Evolutionary conservation across 2,797 vertebrate genomes (phyloP).

Genomic region (Phalloptychus januarius): DNA sequence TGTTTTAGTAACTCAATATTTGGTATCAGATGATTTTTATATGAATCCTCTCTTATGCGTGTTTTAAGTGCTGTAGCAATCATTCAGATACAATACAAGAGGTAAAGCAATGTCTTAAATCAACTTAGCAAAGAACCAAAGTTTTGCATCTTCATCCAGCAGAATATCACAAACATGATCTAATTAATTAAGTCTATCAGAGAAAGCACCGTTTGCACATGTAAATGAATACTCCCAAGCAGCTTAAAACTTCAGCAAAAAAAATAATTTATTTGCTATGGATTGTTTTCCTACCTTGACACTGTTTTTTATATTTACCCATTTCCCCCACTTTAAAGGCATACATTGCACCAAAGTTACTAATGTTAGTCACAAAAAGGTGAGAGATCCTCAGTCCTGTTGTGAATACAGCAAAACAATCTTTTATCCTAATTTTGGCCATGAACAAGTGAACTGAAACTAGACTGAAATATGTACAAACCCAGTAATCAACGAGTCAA

Average conservation of each 20-base stretch:
- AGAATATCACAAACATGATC: neutral
- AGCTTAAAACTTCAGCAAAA: too few species aligned
- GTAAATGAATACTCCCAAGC: neutral
- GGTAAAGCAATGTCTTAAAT: neutral
- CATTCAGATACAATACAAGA: neutral
- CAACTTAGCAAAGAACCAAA: neutral
- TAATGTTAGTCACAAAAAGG: neutral
- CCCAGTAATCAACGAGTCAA: neutral
- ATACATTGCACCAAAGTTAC: neutral
- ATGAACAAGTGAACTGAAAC: neutral
- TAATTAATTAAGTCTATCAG: neutral
- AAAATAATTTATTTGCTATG: neutral
- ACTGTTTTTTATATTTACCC: neutral
- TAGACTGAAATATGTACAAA: neutral
- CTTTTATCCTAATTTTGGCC: neutral
- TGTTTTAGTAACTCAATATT: neutral
- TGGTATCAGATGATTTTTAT: too few species aligned
- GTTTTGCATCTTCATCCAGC: neutral
- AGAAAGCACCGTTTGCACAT: neutral
- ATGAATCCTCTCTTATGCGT: neutral
- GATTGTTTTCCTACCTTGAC: neutral
- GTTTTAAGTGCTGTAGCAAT: neutral
- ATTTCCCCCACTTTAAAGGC: neutral
- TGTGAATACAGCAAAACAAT: neutral
- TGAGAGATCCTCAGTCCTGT: neutral